Evolutionary conservation across 2,888 invertebrate species (phyloP).

Genomic region (Perithous albicinctus): DNA sequence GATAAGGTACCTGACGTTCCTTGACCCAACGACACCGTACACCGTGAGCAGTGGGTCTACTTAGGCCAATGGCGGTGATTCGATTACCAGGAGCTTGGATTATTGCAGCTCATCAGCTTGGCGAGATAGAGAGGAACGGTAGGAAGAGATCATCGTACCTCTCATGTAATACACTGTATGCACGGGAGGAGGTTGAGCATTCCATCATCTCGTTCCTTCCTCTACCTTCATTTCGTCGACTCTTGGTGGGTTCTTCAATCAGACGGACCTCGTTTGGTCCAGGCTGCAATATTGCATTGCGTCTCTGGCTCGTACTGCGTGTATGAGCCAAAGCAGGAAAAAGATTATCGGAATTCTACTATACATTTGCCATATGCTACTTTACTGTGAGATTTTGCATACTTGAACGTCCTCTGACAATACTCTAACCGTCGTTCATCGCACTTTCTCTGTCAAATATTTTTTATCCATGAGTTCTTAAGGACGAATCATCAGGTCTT

Average conservation of each 20-base stretch:
- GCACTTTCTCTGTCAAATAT: conserved; percentile 55
- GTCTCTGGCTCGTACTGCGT: conserved; percentile 13
- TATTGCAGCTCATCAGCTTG: conserved; percentile 72
- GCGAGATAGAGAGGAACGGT: conserved; percentile 67
- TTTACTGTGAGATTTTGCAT: not conserved
- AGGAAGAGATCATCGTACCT: conserved; percentile 61
- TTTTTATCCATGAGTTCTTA: conserved; percentile 11
- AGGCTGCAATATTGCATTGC: conserved; percentile 62
- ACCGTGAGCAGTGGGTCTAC: conserved; percentile 64
- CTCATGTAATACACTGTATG: conserved; percentile 46
- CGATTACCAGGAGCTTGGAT: conserved; percentile 76
- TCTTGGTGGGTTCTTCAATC: conserved; percentile 57
- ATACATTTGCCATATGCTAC: not conserved
- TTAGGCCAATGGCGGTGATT: conserved; percentile 71
- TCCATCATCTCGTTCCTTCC: conserved; percentile 67
- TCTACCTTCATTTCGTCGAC: conserved; percentile 43
- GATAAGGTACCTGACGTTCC: conserved; percentile 26
- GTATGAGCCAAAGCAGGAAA: conserved; percentile 27
- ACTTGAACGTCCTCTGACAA: conserved; percentile 33
- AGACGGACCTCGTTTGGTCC: conserved; percentile 65
- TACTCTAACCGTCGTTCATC: conserved; percentile 66
- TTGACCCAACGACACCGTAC: conserved; percentile 40
- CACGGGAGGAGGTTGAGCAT: conserved; percentile 39
- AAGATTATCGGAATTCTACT: conserved; percentile 11
- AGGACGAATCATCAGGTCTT: conserved; percentile 5